Base-by-base conservation (phyloP, 2,113 vertebrate species). In the Crotalus horridus region DNA sequence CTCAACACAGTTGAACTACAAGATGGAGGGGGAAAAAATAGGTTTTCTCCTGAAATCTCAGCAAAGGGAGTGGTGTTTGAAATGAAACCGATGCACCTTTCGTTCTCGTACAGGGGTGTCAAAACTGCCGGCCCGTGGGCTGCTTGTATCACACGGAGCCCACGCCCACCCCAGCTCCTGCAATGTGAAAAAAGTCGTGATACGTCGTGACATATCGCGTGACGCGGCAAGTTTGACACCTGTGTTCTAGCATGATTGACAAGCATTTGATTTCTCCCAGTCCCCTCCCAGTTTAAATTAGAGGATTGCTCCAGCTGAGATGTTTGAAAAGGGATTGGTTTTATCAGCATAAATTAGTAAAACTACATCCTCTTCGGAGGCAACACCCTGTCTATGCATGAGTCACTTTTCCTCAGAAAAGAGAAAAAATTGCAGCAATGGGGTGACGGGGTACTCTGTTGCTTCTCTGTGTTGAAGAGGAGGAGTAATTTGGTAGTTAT, bases 11-110 rank as follows among this genome's bases (percentile, higher is more conserved):
- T 6, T 17, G n/a, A 43, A n/a, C 39, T 86, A 20, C n/a, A 58
- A n/a, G 17, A 6, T 23, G 3, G 1, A 10, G n/a, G 7, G 7
- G 17, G 5, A 1, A 1, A 26, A 6, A 9, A 58, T 55, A 6
- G 24, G n/a, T 58, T 46, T 24, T 39, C 33, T 89, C 51, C n/a
- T 69, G 20, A 24, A 59, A 1, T 55, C 13, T 56, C 46, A 56
- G 6, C 8, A 21, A 17, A 91, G 24, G 33, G 10, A 87, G 43
- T 11, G 5, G 15, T 20, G 43, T 20, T 86, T 48, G 11, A 91
- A 86, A 48, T 59, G 29, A 58, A 91, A 21, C 23, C 1, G 4
- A 23, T n/a, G 17, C 5, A 86, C 7, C 12, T 91, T 59, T 59
- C 56, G 9, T 61, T 4, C 48, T 51, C 9, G 9, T 1, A 51